phyloP scores from a whole-genome alignment of 2,888 invertebrate species.

The Tridacna gigas region DNA sequence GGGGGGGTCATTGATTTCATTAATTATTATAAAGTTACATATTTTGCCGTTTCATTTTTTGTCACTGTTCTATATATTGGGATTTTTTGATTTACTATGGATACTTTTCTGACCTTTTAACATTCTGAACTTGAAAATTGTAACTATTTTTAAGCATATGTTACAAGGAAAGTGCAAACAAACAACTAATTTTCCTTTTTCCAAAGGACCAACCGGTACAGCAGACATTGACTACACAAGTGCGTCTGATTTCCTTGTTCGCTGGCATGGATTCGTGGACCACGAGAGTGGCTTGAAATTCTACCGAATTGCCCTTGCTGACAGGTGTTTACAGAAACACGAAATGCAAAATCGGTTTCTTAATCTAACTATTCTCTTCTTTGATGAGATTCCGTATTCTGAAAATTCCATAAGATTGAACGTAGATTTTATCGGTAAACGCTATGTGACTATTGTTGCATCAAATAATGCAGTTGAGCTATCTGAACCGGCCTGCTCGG shows the following conservation, averaged over 20 bases:
- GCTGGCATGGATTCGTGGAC: slow-evolving; percentile 72
- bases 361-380: not conserved
- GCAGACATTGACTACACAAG: slow-evolving; percentile 71
- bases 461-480: slow-evolving; percentile 72
- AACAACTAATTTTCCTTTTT: too few relatives aligned
- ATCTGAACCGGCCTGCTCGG: slow-evolving; percentile 71
- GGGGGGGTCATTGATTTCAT: too few relatives aligned
- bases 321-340: slow-evolving; percentile 45
- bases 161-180: too few relatives aligned
- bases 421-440: slow-evolving; percentile 43
- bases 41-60: too few relatives aligned
- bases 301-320: slow-evolving; percentile 59
- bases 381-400: slow-evolving; percentile 9
- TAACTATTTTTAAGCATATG: too few relatives aligned
- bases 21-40: too few relatives aligned
- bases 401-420: slow-evolving; percentile 30
- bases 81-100: too few relatives aligned
- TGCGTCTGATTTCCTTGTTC: slow-evolving; percentile 39
- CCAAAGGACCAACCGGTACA: slow-evolving; percentile 35
- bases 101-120: too few relatives aligned
- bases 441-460: slow-evolving; percentile 63
- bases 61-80: too few relatives aligned
- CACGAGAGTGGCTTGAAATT: slow-evolving; percentile 71
- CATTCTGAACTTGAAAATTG: too few relatives aligned
- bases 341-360: slow-evolving; percentile 15